phyloP scores from a whole-genome alignment of 1,140 invertebrate species.

The Drosophila auraria region DNA sequence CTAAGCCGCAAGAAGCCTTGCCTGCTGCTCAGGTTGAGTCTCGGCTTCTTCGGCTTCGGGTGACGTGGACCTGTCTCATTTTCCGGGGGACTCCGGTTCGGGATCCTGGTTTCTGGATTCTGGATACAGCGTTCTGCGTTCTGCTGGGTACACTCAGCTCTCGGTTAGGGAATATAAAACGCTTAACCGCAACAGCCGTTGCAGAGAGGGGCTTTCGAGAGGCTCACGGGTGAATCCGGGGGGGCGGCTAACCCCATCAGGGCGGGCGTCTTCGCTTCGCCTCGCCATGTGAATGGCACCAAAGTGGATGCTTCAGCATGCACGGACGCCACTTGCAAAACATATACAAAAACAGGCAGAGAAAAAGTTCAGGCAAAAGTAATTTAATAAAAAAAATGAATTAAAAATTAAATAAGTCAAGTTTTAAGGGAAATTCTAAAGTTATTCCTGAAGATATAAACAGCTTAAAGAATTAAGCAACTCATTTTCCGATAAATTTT shows the following conservation, averaged over 20 bases:
- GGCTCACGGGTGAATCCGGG: neutral
- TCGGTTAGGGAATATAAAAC: conserved; percentile 62
- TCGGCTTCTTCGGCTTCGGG: neutral
- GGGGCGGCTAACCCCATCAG: conserved; percentile 27
- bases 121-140: neutral
- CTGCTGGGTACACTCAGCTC: conserved; percentile 29
- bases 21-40: conserved; percentile 37
- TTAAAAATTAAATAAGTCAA: neutral
- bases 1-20: conserved; percentile 58
- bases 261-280: conserved; percentile 47
- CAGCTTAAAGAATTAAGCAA: too few species aligned
- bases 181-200: conserved; percentile 60
- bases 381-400: neutral
- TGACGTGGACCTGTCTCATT: conserved; percentile 30
- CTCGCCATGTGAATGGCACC: conserved; percentile 71
- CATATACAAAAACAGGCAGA: conserved; percentile 12
- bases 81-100: conserved; percentile 3
- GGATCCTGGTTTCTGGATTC: conserved; percentile 21
- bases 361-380: neutral
- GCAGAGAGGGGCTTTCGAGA: neutral
- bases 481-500: too few species aligned
- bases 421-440: too few species aligned
- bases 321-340: conserved; percentile 75
- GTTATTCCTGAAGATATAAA: too few species aligned
- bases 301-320: conserved; percentile 81